Conservation (phyloP, 2,113 vertebrate species). For the Dipodomys stephensi region DNA sequence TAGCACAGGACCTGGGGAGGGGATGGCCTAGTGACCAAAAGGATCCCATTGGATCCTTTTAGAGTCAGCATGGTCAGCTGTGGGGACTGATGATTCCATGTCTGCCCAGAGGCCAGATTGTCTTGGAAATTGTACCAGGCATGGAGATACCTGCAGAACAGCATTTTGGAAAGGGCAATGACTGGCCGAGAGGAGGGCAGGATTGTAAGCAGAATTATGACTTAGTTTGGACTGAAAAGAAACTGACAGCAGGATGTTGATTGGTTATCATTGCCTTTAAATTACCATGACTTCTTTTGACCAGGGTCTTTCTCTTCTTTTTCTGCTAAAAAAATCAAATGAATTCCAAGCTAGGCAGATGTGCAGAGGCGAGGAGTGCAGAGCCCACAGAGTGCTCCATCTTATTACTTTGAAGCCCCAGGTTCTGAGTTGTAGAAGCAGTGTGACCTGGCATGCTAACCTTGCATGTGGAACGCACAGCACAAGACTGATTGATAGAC, state of each 20-base stretch:
- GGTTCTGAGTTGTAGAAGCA: conserved; percentile 49
- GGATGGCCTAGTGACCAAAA: not conserved
- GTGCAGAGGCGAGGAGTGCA: not conserved
- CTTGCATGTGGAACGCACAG: not conserved
- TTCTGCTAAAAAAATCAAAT: not conserved
- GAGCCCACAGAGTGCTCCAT: no score
- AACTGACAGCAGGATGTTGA: not conserved
- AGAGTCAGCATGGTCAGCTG: not conserved
- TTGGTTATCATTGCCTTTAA: conserved; percentile 9
- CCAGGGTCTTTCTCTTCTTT: not conserved
- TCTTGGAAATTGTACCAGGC: not conserved
- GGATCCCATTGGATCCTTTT: not conserved
- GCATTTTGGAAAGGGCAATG: not conserved
- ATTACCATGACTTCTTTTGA: conserved; percentile 16
- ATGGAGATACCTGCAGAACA: not conserved
- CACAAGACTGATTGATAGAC: not conserved
- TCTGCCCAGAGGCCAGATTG: no score
- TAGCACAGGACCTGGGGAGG: not conserved
- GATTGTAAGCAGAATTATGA: conserved; percentile 10
- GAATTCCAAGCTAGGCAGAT: not conserved
- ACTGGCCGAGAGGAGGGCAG: not conserved
- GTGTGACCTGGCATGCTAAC: not conserved
- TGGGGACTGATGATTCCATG: not conserved
- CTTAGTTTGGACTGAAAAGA: conserved; percentile 15
- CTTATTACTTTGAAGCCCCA: conserved; percentile 17